Evolutionary conservation across 2,888 invertebrate species (phyloP).

Genomic region (Coecobrya sp.): DNA sequence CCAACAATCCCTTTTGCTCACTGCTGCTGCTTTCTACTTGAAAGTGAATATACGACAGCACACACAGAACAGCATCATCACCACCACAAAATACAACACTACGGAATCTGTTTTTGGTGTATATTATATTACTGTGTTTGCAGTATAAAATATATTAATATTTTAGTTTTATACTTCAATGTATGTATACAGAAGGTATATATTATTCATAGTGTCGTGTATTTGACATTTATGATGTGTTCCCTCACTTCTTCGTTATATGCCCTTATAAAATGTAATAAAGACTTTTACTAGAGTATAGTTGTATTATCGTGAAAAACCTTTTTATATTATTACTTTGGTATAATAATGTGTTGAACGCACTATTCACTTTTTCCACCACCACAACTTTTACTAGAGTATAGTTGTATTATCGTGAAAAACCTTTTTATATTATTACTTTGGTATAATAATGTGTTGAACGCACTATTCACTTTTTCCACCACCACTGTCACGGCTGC

Average conservation of each 20-base stretch:
- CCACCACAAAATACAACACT: background rate
- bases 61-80: background rate
- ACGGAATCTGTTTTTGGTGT: background rate
- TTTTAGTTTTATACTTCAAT: background rate
- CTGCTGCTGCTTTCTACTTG: conserved; percentile 57
- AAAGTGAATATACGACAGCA: conserved; percentile 23
- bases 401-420: conserved; percentile 37
- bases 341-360: conserved; percentile 39
- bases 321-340: conserved; percentile 25
- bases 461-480: conserved; percentile 62
- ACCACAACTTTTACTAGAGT: conserved; percentile 2
- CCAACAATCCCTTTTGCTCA: conserved; percentile 76
- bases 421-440: conserved; percentile 36
- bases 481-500: background rate
- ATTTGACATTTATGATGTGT: conserved; percentile 39
- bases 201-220: conserved; percentile 6
- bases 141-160: background rate
- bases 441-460: conserved; percentile 33
- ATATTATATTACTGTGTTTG: background rate
- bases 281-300: conserved; percentile 1
- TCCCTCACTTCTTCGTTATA: background rate
- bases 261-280: conserved; percentile 21
- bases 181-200: background rate
- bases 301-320: conserved; percentile 40
- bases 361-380: conserved; percentile 63